These are phyloP conservation scores for Cercopithecus diana DNA, from an alignment of 2,797 vertebrate species.

Conservation along the genomic window DNA sequence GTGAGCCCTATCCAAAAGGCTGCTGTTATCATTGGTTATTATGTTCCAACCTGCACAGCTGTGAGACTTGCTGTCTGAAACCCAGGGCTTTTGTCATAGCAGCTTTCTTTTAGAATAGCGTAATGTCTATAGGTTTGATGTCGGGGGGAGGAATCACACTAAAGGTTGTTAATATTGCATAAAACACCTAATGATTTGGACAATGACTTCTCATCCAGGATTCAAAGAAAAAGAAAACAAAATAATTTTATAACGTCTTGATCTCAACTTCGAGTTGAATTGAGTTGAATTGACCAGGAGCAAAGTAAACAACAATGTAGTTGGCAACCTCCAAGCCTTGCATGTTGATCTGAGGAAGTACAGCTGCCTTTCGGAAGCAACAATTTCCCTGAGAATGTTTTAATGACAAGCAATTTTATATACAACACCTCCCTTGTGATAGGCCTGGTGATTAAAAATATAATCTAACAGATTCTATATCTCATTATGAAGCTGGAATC, in stretches of 20 bases:
- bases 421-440: not conserved
- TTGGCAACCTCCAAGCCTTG: rapidly evolving
- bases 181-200: not conserved
- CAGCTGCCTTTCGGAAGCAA: not conserved
- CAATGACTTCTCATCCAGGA: not conserved
- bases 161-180: not conserved
- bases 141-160: not conserved
- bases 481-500: not conserved
- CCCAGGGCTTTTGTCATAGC: rapidly evolving
- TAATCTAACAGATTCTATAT: not conserved
- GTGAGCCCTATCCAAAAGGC: no score
- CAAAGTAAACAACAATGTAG: rapidly evolving
- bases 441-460: not conserved
- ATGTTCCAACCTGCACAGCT: rapidly evolving
- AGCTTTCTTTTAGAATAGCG: rapidly evolving
- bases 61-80: not conserved
- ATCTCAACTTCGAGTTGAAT: not conserved
- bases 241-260: not conserved
- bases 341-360: rapidly evolving
- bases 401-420: rapidly evolving
- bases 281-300: not conserved
- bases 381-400: rapidly evolving
- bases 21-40: no score
- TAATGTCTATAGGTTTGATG: not conserved
- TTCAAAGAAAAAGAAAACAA: not conserved